Evolutionary conservation across 1,140 invertebrate species (phyloP), one percentile per base, ranked within the genome.

Genomic region (Geopemphigus sp.): DNA sequence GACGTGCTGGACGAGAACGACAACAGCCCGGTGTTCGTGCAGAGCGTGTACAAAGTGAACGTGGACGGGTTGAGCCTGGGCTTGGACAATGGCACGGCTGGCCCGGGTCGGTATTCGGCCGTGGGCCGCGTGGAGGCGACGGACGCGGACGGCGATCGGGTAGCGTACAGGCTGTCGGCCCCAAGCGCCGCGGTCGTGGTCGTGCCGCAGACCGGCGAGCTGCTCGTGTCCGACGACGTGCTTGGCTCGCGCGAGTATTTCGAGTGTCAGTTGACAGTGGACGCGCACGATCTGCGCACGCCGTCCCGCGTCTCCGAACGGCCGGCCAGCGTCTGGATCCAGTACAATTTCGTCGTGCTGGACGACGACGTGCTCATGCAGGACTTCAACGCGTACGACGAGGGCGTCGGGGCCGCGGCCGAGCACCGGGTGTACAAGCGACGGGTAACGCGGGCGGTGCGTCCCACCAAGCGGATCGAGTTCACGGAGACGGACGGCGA

Each of bases 401-500:
- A 83, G 81, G 14, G 1, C 32, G 76, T 1, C 92, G 92, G 1
- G 47, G 76, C 2, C 92, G 92, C 83, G 88, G 91, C 47, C 87
- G 89, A 81, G 0, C 92, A 93, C 83, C 88, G 91, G 47, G 88
- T 90, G 80, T 89, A 91, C 63, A 95, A 95, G 83, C 87, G 94
- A 14, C 87, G 94, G 12, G 93, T 95, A 0, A 95, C 94, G 0
- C 87, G 95, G 26, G 94, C 94, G 0, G 94, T 96, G 0, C 86
- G 95, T 50, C 94, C 95, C 4, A 97, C 95, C 0, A 96, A 96
- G 86, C 90, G 94, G 81, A 94, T 95, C 80, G 95, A 96, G 82
- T 96, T 96, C 84, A 93, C 93, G 0, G 95, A 97, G 85, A 91
- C 93, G 8, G 95, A 97, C 82, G 95, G 95, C 5, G 92, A 94